Evolutionary conservation across 2,888 invertebrate species (phyloP).

Genomic region (Lysandra bellargus): DNA sequence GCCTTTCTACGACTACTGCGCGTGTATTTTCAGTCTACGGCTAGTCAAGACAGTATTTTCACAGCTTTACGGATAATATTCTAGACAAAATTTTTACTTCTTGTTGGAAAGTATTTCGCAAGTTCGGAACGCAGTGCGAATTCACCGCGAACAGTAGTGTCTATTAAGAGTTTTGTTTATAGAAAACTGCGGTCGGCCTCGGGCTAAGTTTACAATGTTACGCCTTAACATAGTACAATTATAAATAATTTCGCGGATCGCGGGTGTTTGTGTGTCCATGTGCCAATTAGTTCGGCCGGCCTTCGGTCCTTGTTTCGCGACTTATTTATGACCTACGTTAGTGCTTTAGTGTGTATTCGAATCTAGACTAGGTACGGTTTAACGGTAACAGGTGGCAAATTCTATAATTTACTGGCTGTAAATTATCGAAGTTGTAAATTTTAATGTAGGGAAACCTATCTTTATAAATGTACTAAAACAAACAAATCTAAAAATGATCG

Average conservation of each 20-base stretch:
- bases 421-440: too few relatives aligned
- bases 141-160: constrained; percentile 24
- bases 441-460: too few relatives aligned
- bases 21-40: too few relatives aligned
- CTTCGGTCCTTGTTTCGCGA: constrained; percentile 52
- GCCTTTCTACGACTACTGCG: too few relatives aligned
- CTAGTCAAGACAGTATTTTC: too few relatives aligned
- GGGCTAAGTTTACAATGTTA: constrained; percentile 56
- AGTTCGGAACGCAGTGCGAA: not conserved
- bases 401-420: not conserved
- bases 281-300: constrained; percentile 49
- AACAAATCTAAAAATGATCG: too few relatives aligned
- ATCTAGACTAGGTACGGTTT: not conserved
- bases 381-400: not conserved
- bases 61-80: too few relatives aligned
- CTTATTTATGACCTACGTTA: constrained; percentile 22
- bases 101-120: not conserved
- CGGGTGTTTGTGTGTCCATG: constrained; percentile 55
- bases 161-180: constrained; percentile 46
- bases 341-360: not conserved
- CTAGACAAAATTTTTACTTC: too few relatives aligned
- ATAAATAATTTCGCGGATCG: constrained; percentile 60
- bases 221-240: constrained; percentile 59
- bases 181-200: constrained; percentile 57
- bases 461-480: too few relatives aligned